A percentile compares a stretch with the other conserved stretches of the same genome.
These are phyloP conservation scores for Leptocoma aspasia DNA, from an alignment of 2,113 vertebrate species.

Conservation along the genomic window DNA sequence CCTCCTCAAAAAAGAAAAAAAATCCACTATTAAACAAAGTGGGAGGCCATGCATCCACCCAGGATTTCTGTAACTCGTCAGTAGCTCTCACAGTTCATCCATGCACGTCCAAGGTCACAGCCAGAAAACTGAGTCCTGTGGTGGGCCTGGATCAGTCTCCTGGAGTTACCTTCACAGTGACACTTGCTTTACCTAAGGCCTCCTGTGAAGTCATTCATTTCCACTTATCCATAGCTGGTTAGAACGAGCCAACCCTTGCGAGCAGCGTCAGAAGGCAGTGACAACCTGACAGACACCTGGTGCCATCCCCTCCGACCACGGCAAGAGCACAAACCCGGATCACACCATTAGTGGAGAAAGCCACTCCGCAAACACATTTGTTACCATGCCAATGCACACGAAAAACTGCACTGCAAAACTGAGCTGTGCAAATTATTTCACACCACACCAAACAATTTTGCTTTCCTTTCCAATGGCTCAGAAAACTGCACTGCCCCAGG, in stretches of 20 bases:
- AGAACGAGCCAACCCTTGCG: neutral
- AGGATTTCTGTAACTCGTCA: neutral
- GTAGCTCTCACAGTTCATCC: neutral
- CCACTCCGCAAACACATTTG: neutral
- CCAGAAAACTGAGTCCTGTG: neutral
- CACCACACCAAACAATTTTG: neutral
- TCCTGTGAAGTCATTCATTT: neutral
- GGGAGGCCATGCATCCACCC: neutral
- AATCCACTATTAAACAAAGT: neutral
- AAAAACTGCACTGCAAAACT: neutral
- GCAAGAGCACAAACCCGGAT: neutral
- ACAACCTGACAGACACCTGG: neutral
- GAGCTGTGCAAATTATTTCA: neutral
- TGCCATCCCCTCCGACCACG: fast-evolving
- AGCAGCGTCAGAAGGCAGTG: neutral
- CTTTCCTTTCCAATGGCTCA: neutral
- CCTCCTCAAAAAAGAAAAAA: neutral
- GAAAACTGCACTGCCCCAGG: neutral
- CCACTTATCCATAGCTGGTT: neutral
- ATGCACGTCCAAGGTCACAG: neutral
- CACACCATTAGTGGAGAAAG: neutral
- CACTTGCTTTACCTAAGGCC: neutral
- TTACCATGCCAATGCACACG: fast-evolving
- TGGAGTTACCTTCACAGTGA: neutral
- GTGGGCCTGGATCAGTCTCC: neutral